Percentiles rank a stretch among this genome's conserved stretches.
These are phyloP conservation scores for Sternarchorhynchus goeldii DNA, from an alignment of 2,797 vertebrate genomes.

Conservation along the genomic window DNA sequence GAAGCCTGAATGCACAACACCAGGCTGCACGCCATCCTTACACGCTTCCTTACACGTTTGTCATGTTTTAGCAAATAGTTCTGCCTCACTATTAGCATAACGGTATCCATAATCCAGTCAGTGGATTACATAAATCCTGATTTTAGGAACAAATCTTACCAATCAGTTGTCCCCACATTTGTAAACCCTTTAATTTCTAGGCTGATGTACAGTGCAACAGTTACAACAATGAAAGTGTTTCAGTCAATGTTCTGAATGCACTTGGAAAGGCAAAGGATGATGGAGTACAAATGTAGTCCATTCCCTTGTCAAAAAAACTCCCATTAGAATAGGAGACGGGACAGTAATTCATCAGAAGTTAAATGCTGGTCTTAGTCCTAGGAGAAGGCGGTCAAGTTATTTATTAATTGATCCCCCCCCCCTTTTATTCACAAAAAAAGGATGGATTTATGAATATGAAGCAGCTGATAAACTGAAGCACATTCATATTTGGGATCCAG, in stretches of 20 bases:
- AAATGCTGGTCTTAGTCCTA: constrained; percentile 14
- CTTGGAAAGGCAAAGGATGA: neutral
- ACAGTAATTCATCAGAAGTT: neutral
- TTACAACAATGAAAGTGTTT: constrained; percentile 10
- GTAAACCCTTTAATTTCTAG: neutral
- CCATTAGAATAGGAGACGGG: neutral
- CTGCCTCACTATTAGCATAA: constrained; percentile 12
- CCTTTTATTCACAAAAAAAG: neutral
- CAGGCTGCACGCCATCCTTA: neutral
- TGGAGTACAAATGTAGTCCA: constrained; percentile 15
- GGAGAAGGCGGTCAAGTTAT: constrained; percentile 6
- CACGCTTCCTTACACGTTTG: neutral
- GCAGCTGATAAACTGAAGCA: neutral
- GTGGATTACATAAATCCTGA: neutral
- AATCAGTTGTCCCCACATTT: constrained; percentile 22
- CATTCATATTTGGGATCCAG: too few relatives aligned
- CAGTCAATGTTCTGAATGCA: constrained; percentile 11
- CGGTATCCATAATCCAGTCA: neutral
- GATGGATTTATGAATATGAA: neutral
- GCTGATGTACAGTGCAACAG: constrained; percentile 1
- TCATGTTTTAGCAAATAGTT: constrained; percentile 4
- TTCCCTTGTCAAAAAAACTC: constrained; percentile 15
- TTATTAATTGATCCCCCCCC: neutral
- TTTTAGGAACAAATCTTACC: constrained; percentile 22
- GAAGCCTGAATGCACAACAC: neutral